Conservation (phyloP, 2,797 vertebrate genomes). For the Mus minutoides region DNA sequence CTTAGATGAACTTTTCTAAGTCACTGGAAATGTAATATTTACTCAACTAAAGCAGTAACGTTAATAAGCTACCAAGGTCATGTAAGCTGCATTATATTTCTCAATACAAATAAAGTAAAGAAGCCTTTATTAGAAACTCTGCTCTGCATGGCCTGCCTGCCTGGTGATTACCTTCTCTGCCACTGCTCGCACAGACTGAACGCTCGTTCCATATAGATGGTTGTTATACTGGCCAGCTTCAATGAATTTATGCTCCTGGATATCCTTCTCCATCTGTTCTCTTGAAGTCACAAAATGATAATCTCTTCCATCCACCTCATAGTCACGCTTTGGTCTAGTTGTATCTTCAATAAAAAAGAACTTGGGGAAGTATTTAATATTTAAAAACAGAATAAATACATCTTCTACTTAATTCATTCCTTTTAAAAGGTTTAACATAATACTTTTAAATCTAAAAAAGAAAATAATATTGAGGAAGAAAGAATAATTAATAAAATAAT, state of each 20-base stretch:
- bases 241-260: constrained; percentile 98
- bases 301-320: constrained; percentile 96
- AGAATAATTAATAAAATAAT: constrained; percentile 49
- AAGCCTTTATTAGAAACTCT: not conserved
- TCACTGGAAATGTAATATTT: constrained; percentile 30
- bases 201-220: constrained; percentile 98
- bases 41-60: not conserved
- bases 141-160: not conserved
- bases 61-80: constrained; percentile 12
- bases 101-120: not conserved
- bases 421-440: constrained; percentile 56
- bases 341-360: constrained; percentile 91
- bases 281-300: constrained; percentile 97
- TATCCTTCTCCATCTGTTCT: constrained; percentile 99
- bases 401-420: constrained; percentile 36
- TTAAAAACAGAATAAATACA: constrained; percentile 61
- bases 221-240: constrained; percentile 99
- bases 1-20: constrained; percentile 40
- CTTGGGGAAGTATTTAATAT: constrained; percentile 65
- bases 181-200: constrained; percentile 97
- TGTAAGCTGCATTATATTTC: not conserved
- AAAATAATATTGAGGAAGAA: constrained; percentile 2
- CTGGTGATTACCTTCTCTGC: constrained; percentile 93
- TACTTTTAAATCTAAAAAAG: constrained; percentile 55
- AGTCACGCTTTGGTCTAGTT: constrained; percentile 97